phyloP scores from a whole-genome alignment of 1,140 invertebrate species.

The Lepidostoma basale region DNA sequence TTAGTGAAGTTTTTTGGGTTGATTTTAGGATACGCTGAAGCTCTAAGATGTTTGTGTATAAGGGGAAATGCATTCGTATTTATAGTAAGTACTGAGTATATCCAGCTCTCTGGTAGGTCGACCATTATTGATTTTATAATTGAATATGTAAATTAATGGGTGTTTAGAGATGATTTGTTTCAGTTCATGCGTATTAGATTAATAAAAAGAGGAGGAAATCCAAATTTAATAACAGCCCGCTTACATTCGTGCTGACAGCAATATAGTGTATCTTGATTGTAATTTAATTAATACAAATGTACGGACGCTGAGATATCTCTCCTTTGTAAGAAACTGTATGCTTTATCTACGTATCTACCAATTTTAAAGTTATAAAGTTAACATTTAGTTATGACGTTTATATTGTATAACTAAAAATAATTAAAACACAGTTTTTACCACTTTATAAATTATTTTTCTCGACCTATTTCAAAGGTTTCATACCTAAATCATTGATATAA shows the following conservation, averaged over 20 bases:
- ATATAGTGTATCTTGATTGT: constrained; percentile 20
- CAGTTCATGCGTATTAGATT: constrained; percentile 1
- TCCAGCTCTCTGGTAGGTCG: constrained; percentile 25
- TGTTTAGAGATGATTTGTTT: constrained; percentile 35
- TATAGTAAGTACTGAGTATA: too few species aligned
- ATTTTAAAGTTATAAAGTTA: too few species aligned
- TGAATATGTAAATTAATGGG: constrained; percentile 41
- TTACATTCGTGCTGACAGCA: constrained; percentile 22
- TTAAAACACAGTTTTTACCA: too few species aligned
- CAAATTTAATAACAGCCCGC: constrained; percentile 22
- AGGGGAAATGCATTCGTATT: too few species aligned
- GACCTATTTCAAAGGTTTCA: too few species aligned
- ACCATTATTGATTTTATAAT: constrained; percentile 40
- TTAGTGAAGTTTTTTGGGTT: too few species aligned
- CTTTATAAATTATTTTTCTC: too few species aligned
- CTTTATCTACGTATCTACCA: background rate
- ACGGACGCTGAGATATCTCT: background rate
- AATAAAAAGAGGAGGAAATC: constrained; percentile 4
- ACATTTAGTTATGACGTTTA: too few species aligned
- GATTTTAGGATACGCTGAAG: too few species aligned
- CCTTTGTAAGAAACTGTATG: background rate
- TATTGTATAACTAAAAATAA: too few species aligned
- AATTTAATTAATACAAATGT: constrained; percentile 8
- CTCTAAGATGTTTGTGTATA: too few species aligned
- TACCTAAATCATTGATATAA: too few species aligned